phyloP scores from a whole-genome alignment of 2,888 invertebrate genomes.

The Papilio protenor region DNA sequence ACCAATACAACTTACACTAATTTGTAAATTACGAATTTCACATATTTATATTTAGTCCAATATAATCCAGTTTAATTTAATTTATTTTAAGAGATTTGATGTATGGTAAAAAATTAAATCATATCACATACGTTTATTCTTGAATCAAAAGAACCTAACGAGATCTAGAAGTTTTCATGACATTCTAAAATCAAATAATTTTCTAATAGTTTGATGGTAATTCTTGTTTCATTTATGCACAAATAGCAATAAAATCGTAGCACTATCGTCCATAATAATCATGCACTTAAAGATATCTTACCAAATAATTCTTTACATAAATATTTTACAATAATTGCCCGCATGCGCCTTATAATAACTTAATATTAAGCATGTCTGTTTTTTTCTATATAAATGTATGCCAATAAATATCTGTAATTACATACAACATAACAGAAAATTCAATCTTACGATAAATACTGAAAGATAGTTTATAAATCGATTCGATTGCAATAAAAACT shows the following conservation, averaged over 20 bases:
- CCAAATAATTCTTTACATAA: not conserved
- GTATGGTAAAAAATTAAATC: no score
- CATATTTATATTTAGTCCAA: not conserved
- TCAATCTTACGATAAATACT: not conserved
- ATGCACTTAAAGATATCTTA: slow-evolving; percentile 7
- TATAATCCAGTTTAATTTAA: no score
- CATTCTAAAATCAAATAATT: not conserved
- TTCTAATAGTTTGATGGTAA: not conserved
- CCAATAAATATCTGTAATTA: not conserved
- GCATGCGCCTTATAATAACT: slow-evolving; percentile 1
- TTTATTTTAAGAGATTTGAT: no score
- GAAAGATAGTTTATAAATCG: not conserved
- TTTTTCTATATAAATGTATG: not conserved
- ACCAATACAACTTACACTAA: slow-evolving; percentile 32
- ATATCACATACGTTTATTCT: no score
- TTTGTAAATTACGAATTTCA: not conserved
- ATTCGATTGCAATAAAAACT: not conserved
- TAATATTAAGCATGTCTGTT: not conserved
- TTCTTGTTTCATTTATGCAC: not conserved
- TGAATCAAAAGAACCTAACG: not conserved
- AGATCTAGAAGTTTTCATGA: not conserved
- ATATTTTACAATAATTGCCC: not conserved
- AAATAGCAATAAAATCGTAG: not conserved
- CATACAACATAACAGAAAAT: not conserved
- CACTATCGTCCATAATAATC: not conserved